These are phyloP conservation scores for Plecturocebus donacophilus DNA, from an alignment of 2,113 vertebrate genomes.

Conservation along the genomic window DNA sequence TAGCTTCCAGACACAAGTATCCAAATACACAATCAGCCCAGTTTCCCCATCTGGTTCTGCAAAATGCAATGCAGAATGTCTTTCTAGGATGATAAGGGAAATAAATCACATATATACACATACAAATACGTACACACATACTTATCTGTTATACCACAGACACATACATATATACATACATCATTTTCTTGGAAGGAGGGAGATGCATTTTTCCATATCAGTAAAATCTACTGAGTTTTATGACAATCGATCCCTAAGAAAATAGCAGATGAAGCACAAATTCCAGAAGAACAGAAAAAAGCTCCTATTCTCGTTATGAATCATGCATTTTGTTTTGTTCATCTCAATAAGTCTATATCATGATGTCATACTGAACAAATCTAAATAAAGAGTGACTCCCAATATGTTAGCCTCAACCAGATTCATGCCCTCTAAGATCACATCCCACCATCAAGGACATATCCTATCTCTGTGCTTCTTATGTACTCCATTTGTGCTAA, in stretches of 20 bases:
- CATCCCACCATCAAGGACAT: not conserved
- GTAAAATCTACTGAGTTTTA: not conserved
- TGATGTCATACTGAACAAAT: not conserved
- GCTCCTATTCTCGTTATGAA: not conserved
- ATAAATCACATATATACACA: not conserved
- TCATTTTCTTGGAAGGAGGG: not conserved
- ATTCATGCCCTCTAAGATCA: not conserved
- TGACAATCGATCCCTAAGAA: not conserved
- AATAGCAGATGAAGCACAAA: not conserved
- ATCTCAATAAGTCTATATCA: not conserved
- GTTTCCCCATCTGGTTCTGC: not conserved
- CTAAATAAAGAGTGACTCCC: not conserved
- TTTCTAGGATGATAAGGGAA: not conserved
- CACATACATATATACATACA: not conserved
- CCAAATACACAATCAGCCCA: conserved; percentile 11
- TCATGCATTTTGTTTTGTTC: not conserved
- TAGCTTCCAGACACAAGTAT: conserved; percentile 31
- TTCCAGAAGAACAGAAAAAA: not conserved
- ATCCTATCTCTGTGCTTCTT: not conserved
- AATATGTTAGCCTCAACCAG: not conserved
- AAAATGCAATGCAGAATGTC: not conserved
- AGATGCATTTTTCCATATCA: not conserved
- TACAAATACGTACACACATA: not conserved
- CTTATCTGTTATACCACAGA: not conserved
- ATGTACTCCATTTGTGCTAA: not conserved